A percentile compares a stretch with the other conserved stretches of the same genome.
Conservation (phyloP, 1,140 invertebrate species). For the Drosophila sproati region DNA sequence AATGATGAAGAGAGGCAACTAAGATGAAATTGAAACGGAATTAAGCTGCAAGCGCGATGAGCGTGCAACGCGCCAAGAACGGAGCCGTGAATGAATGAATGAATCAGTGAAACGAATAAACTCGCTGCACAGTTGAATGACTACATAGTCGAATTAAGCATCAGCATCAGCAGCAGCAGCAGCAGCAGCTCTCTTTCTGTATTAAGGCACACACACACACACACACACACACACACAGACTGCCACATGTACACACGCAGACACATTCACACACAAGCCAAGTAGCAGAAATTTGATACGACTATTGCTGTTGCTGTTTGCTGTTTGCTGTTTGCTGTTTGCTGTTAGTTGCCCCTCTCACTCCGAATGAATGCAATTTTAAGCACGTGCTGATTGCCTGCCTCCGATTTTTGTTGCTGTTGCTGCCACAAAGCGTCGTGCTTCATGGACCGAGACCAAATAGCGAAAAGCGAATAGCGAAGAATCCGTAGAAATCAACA, state of each 20-base stretch:
- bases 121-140: conserved; percentile 71
- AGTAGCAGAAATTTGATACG: conserved; percentile 51
- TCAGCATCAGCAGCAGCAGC: conserved; percentile 11
- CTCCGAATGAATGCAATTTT: conserved; percentile 68
- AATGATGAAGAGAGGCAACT: not conserved
- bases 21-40: conserved; percentile 54
- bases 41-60: conserved; percentile 49
- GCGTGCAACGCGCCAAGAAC: conserved; percentile 24
- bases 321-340: not conserved
- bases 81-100: conserved; percentile 60
- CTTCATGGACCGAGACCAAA: conserved; percentile 64
- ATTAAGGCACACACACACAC: not conserved
- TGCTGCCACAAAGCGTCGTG: conserved; percentile 42
- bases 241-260: not conserved
- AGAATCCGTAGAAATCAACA: conserved; percentile 22
- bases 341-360: not conserved
- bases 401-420: conserved; percentile 21
- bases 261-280: not conserved
- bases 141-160: conserved; percentile 69
- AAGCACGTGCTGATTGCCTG: conserved; percentile 63
- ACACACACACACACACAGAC: conserved; percentile 2
- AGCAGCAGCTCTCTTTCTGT: not conserved
- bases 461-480: conserved; percentile 49
- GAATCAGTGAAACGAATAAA: conserved; percentile 75
- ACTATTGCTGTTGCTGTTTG: not conserved